Percentiles rank a stretch among this genome's conserved stretches.
These are phyloP conservation scores for Euwallacea similis DNA, from an alignment of 1,140 invertebrate genomes.

Conservation along the genomic window DNA sequence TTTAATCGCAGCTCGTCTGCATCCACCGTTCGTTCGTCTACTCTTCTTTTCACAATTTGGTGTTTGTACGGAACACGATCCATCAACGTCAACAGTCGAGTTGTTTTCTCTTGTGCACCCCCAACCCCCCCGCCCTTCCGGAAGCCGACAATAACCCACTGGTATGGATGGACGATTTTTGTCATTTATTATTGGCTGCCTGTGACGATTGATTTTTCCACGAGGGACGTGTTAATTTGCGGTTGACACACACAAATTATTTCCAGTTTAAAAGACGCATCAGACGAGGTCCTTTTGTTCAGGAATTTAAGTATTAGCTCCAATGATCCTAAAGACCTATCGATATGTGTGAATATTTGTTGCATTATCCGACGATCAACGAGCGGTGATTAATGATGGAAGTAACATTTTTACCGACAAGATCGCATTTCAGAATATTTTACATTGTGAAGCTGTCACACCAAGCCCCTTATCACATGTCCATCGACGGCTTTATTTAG, in stretches of 20 bases:
- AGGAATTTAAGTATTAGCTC: background rate
- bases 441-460: constrained; percentile 43
- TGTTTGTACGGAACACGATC: constrained; percentile 55
- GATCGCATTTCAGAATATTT: constrained; percentile 43
- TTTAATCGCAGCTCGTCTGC: constrained; percentile 49
- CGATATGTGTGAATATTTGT: constrained; percentile 36
- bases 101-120: constrained; percentile 51
- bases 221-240: constrained; percentile 52
- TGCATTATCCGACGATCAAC: constrained; percentile 31
- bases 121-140: constrained; percentile 36
- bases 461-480: constrained; percentile 41
- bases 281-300: background rate
- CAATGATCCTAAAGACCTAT: background rate
- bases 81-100: constrained; percentile 55
- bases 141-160: constrained; percentile 53
- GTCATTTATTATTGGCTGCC: constrained; percentile 55
- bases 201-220: constrained; percentile 52
- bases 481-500: constrained; percentile 43
- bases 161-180: constrained; percentile 56
- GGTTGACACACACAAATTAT: constrained; percentile 31
- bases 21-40: constrained; percentile 50
- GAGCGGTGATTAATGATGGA: constrained; percentile 29
- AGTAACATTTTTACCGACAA: constrained; percentile 37
- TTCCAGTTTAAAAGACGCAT: constrained; percentile 12
- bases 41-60: constrained; percentile 57